These are phyloP conservation scores for Drosophila pruinosa DNA, from an alignment of 1,140 invertebrate species.

Conservation along the genomic window DNA sequence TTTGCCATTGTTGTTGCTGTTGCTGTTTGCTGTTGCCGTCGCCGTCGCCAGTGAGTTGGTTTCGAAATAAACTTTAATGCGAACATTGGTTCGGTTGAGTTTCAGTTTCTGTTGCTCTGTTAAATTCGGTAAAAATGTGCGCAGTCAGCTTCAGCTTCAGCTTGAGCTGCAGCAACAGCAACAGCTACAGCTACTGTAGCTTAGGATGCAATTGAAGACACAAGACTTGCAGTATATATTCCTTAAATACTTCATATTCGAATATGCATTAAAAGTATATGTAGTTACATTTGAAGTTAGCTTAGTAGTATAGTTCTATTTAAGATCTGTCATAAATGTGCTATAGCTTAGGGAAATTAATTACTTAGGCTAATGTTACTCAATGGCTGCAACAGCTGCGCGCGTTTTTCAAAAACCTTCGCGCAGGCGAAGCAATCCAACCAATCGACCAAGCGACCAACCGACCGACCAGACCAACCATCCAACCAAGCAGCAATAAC, in stretches of 20 bases:
- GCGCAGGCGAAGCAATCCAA: constrained; percentile 44
- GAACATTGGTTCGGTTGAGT: constrained; percentile 69
- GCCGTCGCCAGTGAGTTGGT: constrained; percentile 52
- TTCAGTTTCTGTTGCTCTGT: constrained; percentile 77
- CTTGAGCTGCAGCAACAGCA: background rate
- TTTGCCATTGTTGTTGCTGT: constrained; percentile 21
- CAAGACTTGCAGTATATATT: background rate
- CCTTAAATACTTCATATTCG: background rate
- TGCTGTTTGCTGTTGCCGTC: constrained; percentile 18
- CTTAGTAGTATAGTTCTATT: background rate
- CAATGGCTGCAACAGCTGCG: constrained; percentile 39
- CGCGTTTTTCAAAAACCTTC: constrained; percentile 50
- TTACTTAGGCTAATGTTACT: constrained; percentile 10
- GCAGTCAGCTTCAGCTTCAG: constrained; percentile 61
- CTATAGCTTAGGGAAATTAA: background rate
- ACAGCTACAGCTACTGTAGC: background rate
- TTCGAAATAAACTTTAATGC: constrained; percentile 79
- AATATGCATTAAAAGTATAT: background rate
- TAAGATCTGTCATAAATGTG: background rate
- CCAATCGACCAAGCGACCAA: constrained; percentile 6
- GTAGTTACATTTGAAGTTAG: background rate
- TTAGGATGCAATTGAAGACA: constrained; percentile 33
- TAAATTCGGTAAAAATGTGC: constrained; percentile 71
- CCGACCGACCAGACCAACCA: background rate
- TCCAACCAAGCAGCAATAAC: constrained; percentile 22